These are phyloP conservation scores for Spilogale gracilis DNA, from an alignment of 2,113 vertebrate species.

Conservation along the genomic window DNA sequence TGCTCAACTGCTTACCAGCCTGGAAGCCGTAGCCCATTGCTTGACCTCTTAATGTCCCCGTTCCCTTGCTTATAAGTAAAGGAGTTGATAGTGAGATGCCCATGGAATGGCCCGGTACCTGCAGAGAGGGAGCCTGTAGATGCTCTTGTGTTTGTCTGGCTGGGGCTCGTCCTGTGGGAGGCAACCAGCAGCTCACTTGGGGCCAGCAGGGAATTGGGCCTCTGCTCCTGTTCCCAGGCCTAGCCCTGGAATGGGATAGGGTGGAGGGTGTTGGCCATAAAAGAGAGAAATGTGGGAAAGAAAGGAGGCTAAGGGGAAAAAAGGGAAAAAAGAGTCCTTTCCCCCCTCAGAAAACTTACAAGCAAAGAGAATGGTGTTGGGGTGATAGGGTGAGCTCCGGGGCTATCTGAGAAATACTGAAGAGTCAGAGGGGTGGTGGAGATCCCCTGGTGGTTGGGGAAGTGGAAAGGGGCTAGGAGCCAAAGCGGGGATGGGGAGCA, in stretches of 20 bases:
- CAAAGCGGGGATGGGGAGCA: not conserved
- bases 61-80: not conserved
- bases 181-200: not conserved
- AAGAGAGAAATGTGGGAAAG: not conserved
- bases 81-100: not conserved
- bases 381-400: not conserved
- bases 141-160: not conserved
- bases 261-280: not conserved
- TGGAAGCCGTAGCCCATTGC: not conserved
- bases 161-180: not conserved
- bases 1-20: not conserved
- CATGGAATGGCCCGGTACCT: not conserved
- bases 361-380: not conserved
- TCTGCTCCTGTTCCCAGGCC: not conserved
- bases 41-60: not conserved
- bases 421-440: not conserved
- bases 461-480: not conserved
- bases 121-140: accelerated
- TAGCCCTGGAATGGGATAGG: not conserved
- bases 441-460: not conserved
- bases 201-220: not conserved
- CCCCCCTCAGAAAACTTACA: not conserved
- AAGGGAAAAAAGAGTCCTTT: not conserved
- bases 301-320: not conserved
- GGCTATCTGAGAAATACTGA: not conserved